phyloP scores from a whole-genome alignment of 64 coral and sea anemone genomes.

The Orbicella faveolata region DNA sequence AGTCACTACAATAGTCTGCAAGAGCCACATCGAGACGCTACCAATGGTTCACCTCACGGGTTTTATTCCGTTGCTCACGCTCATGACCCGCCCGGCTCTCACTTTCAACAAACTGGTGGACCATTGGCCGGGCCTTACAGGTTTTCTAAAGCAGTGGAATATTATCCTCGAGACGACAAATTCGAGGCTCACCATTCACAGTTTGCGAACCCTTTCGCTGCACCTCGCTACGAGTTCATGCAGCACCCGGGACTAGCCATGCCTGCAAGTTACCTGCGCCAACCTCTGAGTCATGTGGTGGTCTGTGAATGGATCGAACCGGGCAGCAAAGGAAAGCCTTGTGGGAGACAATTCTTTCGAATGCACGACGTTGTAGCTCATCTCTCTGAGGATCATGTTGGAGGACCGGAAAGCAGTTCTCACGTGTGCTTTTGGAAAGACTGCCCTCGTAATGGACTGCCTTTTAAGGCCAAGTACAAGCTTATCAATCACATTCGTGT shows the following conservation, averaged over 20 bases:
- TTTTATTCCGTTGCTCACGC: slow-evolving; percentile 93
- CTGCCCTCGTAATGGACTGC: slow-evolving; percentile 79
- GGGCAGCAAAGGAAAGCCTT: slow-evolving; percentile 90
- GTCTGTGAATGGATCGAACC: slow-evolving; percentile 95
- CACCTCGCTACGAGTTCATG: slow-evolving; percentile 90
- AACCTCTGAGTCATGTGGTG: slow-evolving; percentile 92
- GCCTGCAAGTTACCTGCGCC: slow-evolving; percentile 86
- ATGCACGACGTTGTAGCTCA: slow-evolving; percentile 96
- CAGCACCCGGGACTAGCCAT: slow-evolving; percentile 84
- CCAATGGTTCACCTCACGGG: slow-evolving; percentile 90
- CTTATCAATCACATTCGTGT: slow-evolving; percentile 94
- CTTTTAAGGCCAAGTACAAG: slow-evolving; percentile 97
- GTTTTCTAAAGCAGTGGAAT: slow-evolving; percentile 74
- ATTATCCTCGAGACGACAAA: slow-evolving; percentile 81
- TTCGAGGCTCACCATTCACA: slow-evolving; percentile 78
- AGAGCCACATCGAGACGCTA: slow-evolving; percentile 84
- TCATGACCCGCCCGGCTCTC: slow-evolving; percentile 78
- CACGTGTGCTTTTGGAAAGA: slow-evolving; percentile 97
- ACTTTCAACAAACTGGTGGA: slow-evolving; percentile 58
- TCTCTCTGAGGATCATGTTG: slow-evolving; percentile 94
- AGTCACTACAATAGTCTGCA: slow-evolving; percentile 81
- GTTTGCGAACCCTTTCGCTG: slow-evolving; percentile 79
- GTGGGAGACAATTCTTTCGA: slow-evolving; percentile 92
- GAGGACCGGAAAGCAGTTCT: slow-evolving; percentile 89
- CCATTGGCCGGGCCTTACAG: slow-evolving; percentile 62